Evolutionary conservation across 2,113 vertebrate genomes (phyloP).

Genomic region (Pelusios castaneus): DNA sequence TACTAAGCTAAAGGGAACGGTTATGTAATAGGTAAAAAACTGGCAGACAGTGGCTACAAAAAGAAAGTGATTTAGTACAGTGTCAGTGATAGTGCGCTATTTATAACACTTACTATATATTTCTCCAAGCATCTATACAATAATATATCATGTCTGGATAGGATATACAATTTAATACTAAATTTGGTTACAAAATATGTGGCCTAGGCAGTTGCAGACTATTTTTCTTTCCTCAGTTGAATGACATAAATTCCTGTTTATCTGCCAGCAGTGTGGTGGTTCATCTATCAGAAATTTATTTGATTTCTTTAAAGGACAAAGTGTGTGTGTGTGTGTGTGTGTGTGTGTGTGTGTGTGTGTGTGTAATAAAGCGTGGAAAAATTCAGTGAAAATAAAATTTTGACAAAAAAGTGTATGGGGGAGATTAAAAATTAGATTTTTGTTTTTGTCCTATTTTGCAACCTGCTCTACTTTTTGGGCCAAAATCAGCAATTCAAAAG

Average conservation of each 20-base stretch:
- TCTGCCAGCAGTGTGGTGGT: slow-evolving; percentile 18
- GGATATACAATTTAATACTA: slow-evolving; percentile 61
- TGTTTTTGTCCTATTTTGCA: neutral
- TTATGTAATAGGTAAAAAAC: slow-evolving; percentile 29
- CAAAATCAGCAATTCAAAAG: slow-evolving; percentile 32
- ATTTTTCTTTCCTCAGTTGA: slow-evolving; percentile 29
- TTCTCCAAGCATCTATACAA: slow-evolving; percentile 55
- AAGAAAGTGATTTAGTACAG: slow-evolving; percentile 59
- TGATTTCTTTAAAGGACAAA: slow-evolving; percentile 63
- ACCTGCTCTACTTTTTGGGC: neutral
- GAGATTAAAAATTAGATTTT: neutral
- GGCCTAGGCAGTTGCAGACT: slow-evolving; percentile 24
- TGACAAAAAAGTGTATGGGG: neutral
- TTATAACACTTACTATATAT: slow-evolving; percentile 55
- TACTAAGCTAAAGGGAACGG: neutral
- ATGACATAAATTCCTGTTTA: slow-evolving; percentile 65
- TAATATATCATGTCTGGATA: slow-evolving; percentile 46
- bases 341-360: neutral
- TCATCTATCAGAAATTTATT: slow-evolving; percentile 47
- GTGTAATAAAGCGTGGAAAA: neutral
- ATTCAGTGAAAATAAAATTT: neutral
- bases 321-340: neutral
- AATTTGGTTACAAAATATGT: slow-evolving; percentile 60
- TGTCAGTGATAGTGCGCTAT: slow-evolving; percentile 41
- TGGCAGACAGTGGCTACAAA: slow-evolving; percentile 12